Conservation (phyloP, 2,113 vertebrate species). For the Uria lomvia region DNA sequence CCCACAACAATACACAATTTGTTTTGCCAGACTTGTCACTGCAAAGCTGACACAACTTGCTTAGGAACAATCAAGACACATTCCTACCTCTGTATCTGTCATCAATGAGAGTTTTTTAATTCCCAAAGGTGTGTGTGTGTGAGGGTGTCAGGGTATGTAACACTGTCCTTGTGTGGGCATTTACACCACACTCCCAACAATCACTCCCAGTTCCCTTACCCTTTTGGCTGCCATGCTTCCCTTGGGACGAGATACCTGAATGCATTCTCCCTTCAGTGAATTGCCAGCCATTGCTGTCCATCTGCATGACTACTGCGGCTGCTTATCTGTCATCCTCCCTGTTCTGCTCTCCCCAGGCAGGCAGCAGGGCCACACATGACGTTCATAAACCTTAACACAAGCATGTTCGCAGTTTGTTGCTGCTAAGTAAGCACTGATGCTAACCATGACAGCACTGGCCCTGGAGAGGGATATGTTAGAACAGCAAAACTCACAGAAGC, state of each 20-base stretch:
- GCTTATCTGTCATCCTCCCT: background rate
- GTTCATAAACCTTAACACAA: background rate
- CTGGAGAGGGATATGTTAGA: background rate
- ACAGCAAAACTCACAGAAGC: background rate
- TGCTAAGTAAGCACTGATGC: background rate
- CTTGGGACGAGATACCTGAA: background rate
- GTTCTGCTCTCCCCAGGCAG: background rate
- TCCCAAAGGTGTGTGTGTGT: background rate
- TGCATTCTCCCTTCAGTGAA: background rate
- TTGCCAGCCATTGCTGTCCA: background rate
- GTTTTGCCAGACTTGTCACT: background rate
- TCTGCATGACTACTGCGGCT: background rate
- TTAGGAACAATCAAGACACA: background rate
- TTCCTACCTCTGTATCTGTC: background rate
- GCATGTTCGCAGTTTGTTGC: background rate
- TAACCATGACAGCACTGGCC: background rate
- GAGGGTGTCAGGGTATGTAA: background rate
- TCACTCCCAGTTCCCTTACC: background rate
- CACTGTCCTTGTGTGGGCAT: background rate
- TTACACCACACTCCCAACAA: background rate
- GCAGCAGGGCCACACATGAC: rapidly evolving
- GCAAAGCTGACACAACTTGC: background rate
- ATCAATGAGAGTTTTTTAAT: background rate
- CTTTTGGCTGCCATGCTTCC: background rate
- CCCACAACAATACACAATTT: background rate